A percentile compares a stretch with the other conserved stretches of the same genome.
phyloP scores from a whole-genome alignment of 2,797 vertebrate genomes.

The Poeciliopsis paucimaculata region DNA sequence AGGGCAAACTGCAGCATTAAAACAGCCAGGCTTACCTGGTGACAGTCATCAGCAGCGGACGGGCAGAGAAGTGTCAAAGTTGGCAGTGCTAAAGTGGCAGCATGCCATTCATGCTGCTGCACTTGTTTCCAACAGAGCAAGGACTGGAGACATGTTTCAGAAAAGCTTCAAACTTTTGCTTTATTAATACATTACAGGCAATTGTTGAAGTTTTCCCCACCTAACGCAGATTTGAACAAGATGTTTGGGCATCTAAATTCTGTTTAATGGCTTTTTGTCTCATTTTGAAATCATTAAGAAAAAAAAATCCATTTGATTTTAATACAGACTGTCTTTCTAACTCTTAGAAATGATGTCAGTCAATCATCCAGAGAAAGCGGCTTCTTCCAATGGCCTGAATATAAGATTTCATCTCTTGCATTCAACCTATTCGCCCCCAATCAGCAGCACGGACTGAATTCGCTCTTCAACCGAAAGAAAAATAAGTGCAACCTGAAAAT shows the following conservation, averaged over 20 bases:
- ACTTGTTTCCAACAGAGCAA: not conserved
- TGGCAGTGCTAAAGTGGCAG: too few species aligned
- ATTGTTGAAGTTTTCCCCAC: conserved; percentile 7
- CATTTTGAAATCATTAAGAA: conserved; percentile 5
- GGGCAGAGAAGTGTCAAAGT: too few species aligned
- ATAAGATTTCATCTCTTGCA: conserved; percentile 58
- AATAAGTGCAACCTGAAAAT: conserved; percentile 44
- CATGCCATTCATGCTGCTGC: too few species aligned
- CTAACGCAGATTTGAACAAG: not conserved
- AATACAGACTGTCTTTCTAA: conserved; percentile 50
- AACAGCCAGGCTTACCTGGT: too few species aligned
- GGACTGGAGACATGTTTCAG: not conserved
- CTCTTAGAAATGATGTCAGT: conserved; percentile 49
- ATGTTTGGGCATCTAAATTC: conserved; percentile 29
- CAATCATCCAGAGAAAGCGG: conserved; percentile 43
- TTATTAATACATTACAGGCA: not conserved
- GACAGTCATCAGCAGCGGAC: too few species aligned
- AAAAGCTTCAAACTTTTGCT: not conserved
- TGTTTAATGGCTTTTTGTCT: conserved; percentile 17
- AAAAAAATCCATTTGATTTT: not conserved
- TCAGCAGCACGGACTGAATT: conserved; percentile 57
- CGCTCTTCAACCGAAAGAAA: conserved; percentile 36
- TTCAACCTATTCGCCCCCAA: conserved; percentile 60
- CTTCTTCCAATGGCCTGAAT: conserved; percentile 48
- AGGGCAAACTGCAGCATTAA: too few species aligned